These are phyloP conservation scores for Haemorhous mexicanus DNA, from an alignment of 2,113 vertebrate genomes.

Conservation along the genomic window DNA sequence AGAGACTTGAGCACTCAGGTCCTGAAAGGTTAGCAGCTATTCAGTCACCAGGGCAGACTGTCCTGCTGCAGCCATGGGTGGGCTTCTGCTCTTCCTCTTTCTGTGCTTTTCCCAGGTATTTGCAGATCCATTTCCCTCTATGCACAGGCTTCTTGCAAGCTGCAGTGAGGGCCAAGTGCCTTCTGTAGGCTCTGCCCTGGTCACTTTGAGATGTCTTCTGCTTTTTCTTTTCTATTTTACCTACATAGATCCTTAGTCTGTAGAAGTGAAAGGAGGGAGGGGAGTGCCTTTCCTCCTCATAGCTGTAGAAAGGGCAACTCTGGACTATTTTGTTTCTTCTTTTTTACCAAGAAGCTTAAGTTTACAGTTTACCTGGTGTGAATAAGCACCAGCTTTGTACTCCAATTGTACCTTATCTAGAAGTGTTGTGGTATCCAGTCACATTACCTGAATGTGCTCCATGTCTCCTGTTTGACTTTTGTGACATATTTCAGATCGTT, in stretches of 20 bases:
- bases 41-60: not conserved
- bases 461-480: not conserved
- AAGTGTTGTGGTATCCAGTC: not conserved
- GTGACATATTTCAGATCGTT: not conserved
- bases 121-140: not conserved
- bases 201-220: not conserved
- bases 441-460: not conserved
- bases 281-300: not conserved
- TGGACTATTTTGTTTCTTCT: not conserved
- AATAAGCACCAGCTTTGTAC: not conserved
- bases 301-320: not conserved
- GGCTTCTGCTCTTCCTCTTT: not conserved
- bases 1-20: not conserved
- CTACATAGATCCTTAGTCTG: not conserved
- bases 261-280: not conserved
- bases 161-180: not conserved
- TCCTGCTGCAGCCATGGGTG: not conserved
- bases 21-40: not conserved
- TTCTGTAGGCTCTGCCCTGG: not conserved
- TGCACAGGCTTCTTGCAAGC: not conserved
- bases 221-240: not conserved
- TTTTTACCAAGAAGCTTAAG: not conserved
- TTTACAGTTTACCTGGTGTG: not conserved
- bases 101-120: not conserved
- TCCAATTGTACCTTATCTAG: not conserved